Evolutionary conservation across 2,113 vertebrate species (phyloP), one percentile per base, ranked within the genome.

Genomic region (Telmatochromis sp.): DNA sequence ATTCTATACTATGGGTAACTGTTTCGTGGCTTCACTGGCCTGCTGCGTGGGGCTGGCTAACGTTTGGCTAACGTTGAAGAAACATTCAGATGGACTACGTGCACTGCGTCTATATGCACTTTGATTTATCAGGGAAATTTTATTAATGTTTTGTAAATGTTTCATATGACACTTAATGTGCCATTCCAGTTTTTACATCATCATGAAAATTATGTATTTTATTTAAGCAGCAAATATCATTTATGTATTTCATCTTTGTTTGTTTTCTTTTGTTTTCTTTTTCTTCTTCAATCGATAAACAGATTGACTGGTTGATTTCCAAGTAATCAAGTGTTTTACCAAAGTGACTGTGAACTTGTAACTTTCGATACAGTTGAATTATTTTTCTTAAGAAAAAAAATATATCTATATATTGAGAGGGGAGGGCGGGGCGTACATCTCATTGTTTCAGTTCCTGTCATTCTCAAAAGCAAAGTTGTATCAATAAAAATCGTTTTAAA

Each of bases 51-150:
- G 97, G 97, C 96, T 97, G 97, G 96, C 96, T 97, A 95, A 96
- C 95, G 95, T 96, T 94, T 95, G 93, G 94, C 96, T 96, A 97
- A 94, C 94, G 96, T 96, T 93, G 93, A 95, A 93, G 96, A 97
- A 97, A 95, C 95, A 95, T 97, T 97, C 96, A 96, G 96, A 98
- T 96, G 97, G 97, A 97, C 97, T 96, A 97, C 96, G 97, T 97
- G 98, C 98, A 98, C 97, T 97, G 97, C 97, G 97, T 98, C 97
- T 97, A 97, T 98, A 97, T 98, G 98, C 98, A 99, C 98, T 99
- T 98, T 98, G 98, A 97, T 98, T 98, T 98, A 98, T 99, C 98
- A 99, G 98, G 98, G 98, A 99, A 98, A 98, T 98, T 99, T 98
- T 98, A 98, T 98, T 98, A 98, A 98, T 98, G 98, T 99, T 99